Percentiles rank a stretch among this genome's conserved stretches.
phyloP scores from a whole-genome alignment of 2,888 invertebrate species.

The Sinohyriopsis cumingii region DNA sequence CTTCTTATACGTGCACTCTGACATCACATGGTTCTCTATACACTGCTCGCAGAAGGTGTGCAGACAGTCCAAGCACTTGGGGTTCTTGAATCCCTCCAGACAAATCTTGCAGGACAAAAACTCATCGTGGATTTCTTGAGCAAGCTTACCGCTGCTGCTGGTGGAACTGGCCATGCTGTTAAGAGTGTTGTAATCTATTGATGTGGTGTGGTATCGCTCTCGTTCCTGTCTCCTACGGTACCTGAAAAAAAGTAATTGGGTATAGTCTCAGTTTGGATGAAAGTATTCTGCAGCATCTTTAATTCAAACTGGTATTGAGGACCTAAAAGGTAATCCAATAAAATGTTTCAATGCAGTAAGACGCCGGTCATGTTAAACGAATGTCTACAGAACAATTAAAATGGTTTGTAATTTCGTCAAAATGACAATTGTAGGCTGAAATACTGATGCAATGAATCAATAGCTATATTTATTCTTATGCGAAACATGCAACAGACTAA shows the following conservation, averaged over 20 bases:
- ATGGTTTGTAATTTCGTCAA: too few species aligned
- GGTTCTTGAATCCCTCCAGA: conserved; percentile 70
- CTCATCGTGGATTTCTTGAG: conserved; percentile 72
- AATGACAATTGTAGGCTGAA: too few species aligned
- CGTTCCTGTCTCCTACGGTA: conserved; percentile 61
- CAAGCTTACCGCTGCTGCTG: conserved; percentile 64
- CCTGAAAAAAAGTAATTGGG: conserved; percentile 31
- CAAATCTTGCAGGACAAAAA: conserved; percentile 73
- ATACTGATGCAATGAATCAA: too few species aligned
- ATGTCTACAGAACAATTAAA: too few species aligned
- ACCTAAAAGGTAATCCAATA: too few species aligned
- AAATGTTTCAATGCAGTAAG: too few species aligned
- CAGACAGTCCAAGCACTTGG: conserved; percentile 71
- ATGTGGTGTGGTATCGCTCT: conserved; percentile 62
- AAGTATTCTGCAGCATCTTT: too few species aligned
- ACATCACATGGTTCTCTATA: conserved; percentile 71
- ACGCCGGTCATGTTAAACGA: too few species aligned
- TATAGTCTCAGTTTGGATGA: too few species aligned
- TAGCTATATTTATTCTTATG: too few species aligned
- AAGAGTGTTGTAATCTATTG: conserved; percentile 54
- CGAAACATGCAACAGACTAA: too few species aligned
- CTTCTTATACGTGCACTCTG: conserved; percentile 72
- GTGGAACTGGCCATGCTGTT: conserved; percentile 41
- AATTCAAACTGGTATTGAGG: too few species aligned
- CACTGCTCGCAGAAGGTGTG: conserved; percentile 72